A percentile compares a stretch with the other conserved stretches of the same genome.
These are phyloP conservation scores for Otocyon megalotis DNA, from an alignment of 2,113 vertebrate species.

Conservation along the genomic window DNA sequence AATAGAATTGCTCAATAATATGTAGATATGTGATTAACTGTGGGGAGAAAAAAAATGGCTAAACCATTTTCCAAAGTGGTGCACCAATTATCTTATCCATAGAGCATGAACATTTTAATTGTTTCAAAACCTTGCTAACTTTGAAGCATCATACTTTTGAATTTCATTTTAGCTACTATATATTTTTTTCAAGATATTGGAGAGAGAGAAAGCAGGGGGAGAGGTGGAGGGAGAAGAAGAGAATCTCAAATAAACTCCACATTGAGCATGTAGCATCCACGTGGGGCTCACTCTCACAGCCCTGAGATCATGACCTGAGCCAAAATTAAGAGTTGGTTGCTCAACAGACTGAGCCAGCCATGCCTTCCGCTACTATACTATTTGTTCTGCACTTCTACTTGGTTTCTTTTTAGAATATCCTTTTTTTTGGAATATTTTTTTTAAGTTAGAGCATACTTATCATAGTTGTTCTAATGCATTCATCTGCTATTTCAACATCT, in stretches of 20 bases:
- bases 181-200: background rate
- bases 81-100: background rate
- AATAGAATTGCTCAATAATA: background rate
- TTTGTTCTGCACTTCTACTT: no score
- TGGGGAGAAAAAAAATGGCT: background rate
- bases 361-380: no score
- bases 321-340: no score
- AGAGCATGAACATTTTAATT: background rate
- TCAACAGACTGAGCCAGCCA: no score
- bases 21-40: background rate
- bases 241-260: no score
- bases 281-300: no score
- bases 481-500: background rate
- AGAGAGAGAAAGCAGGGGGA: background rate
- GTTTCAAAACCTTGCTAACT: background rate
- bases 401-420: background rate
- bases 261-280: no score
- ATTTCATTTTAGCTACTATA: background rate
- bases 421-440: background rate
- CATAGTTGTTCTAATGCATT: background rate
- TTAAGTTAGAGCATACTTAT: background rate
- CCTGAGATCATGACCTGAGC: no score
- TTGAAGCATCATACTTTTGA: background rate
- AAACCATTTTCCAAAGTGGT: background rate
- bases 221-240: background rate